These are phyloP conservation scores for Nautilus pompilius DNA, from an alignment of 1,140 invertebrate species.

Conservation along the genomic window DNA sequence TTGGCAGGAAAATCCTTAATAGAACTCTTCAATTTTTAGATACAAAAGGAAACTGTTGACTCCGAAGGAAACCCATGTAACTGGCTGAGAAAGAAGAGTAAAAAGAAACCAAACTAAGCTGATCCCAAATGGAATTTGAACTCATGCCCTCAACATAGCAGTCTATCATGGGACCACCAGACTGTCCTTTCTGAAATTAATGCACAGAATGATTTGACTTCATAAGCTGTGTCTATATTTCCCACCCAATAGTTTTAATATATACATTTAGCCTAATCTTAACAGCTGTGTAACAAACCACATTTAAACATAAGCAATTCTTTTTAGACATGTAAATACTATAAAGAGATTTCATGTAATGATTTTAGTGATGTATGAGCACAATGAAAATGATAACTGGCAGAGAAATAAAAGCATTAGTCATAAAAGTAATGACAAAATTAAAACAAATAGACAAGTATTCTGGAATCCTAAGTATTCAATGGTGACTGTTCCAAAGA, in stretches of 20 bases:
- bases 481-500: too few relatives aligned
- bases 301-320: not conserved
- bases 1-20: not conserved
- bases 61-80: conserved; percentile 25
- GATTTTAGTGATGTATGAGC: not conserved
- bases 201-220: conserved; percentile 6
- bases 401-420: too few relatives aligned
- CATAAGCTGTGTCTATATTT: too few relatives aligned
- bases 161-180: conserved; percentile 28
- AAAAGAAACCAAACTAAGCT: conserved; percentile 18
- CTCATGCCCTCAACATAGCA: too few relatives aligned
- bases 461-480: too few relatives aligned
- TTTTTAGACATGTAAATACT: not conserved
- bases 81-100: conserved; percentile 18
- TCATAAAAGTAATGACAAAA: too few relatives aligned
- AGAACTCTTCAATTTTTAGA: not conserved
- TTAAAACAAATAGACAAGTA: too few relatives aligned
- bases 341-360: not conserved
- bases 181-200: conserved; percentile 28
- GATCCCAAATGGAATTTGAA: too few relatives aligned
- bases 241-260: too few relatives aligned
- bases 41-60: not conserved
- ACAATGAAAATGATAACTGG: not conserved
- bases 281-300: not conserved
- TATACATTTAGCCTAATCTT: not conserved